Percentiles rank a stretch among this genome's conserved stretches.
Evolutionary conservation across 1,140 invertebrate genomes (phyloP).

Genomic region (Pachyrhynchus sulphureomaculatus): DNA sequence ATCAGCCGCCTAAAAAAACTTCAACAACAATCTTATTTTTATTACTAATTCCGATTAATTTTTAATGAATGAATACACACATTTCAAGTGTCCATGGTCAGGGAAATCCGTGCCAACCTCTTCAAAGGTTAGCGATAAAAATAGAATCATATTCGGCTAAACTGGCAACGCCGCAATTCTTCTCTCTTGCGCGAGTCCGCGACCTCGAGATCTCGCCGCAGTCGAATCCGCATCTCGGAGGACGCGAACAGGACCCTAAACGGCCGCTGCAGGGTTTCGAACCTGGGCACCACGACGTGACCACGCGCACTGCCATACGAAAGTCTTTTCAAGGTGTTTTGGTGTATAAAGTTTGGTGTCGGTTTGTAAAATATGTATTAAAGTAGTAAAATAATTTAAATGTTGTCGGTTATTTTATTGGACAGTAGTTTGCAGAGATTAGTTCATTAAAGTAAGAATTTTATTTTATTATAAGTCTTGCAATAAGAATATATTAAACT

Average conservation of each 20-base stretch:
- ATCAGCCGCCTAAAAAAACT: too few relatives aligned
- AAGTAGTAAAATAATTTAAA: too few relatives aligned
- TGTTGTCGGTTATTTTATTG: too few relatives aligned
- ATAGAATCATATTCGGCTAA: background rate
- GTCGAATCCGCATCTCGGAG: slow-evolving; percentile 18
- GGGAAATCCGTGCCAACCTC: background rate
- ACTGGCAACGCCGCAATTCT: background rate
- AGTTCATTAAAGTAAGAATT: too few relatives aligned
- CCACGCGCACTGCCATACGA: background rate
- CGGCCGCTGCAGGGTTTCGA: slow-evolving; percentile 1
- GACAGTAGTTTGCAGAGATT: too few relatives aligned
- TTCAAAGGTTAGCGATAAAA: background rate
- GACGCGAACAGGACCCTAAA: slow-evolving; percentile 6
- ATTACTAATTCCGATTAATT: background rate
- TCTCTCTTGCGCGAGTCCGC: slow-evolving; percentile 12
- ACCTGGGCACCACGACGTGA: slow-evolving; percentile 1
- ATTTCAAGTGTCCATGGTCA: background rate
- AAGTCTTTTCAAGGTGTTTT: background rate
- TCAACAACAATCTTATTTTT: background rate
- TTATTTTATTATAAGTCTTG: too few relatives aligned
- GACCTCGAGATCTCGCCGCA: slow-evolving; percentile 18
- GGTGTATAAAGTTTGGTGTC: too few relatives aligned
- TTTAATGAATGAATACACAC: slow-evolving; percentile 5
- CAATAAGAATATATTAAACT: too few relatives aligned
- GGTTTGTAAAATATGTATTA: too few relatives aligned